Evolutionary conservation across 2,888 invertebrate genomes (phyloP), one percentile per base, ranked within the genome.

Genomic region (Odontomyia ornata): DNA sequence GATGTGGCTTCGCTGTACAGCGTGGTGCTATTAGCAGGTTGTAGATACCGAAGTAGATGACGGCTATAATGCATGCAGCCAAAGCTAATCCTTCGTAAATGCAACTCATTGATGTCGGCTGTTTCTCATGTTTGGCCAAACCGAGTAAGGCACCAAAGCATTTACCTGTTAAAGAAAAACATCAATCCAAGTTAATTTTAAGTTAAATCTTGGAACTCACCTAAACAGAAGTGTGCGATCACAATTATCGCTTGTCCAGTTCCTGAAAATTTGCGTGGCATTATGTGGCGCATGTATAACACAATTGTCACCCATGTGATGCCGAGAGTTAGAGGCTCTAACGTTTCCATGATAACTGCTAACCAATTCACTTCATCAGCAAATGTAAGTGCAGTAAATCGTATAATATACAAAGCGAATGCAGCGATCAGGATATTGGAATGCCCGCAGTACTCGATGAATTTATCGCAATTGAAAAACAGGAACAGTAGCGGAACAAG

Each of bases 381-480:
- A 81, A 87, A 88, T 11, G 90, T 90, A 75, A 92, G 83, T 76
- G 90, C 92, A 81, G 91, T 90, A 82, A 92, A 93, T 72, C 93
- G 90, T 76, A 95, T 87, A 79, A 94, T 93, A 84, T 94, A 95
- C 82, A 93, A 89, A 9, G 93, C 91, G 84, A 95, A 93, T n/a
- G 93, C 93, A 78, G 91, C 89, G 81, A 95, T 95, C 82, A 95
- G 90, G 76, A 95, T 89, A 85, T 95, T 95, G 80, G 94, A 93
- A 83, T 92, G 91, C 0, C 92, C 92, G 80, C 95, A 92, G 84
- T 93, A 95, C 87, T 95, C 93, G 46, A 96, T 93, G 46, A 96
- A 90, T 80, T 91, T 91, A 82, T 96, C 95, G 1, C 95, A 93
- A 87, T 92, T 92, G 65, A 86, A 84, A 79, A 86, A 83, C 21